Base-by-base conservation (phyloP, 2,888 invertebrate genomes). In the Alcis repandata region DNA sequence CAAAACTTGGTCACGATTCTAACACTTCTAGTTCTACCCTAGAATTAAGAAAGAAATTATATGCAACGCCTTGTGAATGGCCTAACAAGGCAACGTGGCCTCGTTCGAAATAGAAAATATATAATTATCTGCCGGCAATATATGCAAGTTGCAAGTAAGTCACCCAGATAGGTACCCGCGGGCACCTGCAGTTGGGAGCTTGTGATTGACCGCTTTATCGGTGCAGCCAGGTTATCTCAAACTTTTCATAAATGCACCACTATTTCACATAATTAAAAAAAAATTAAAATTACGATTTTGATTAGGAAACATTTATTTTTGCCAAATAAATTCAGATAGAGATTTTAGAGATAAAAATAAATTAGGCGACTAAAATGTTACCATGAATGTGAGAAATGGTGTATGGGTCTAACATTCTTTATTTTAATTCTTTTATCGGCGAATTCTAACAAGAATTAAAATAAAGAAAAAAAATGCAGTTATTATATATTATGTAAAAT, bases 61-160 rank as follows among this genome's bases (percentile, higher is more conserved):
- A 68, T 41, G 64, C 62, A 58, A 56, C 58, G 22, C 33, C 45
- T 57, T 57, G 52, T 45, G 62, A 66, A 67, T 57, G 38, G 54
- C 15, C 56, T 46, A 69, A 71, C 51, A 48, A 63, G 60, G 48
- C 41, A 7, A n/a, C 15, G 4, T 52, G 65, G 63, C 73, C 70
- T 71, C 62, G 70, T 52, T 73, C 69, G 60, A 68, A 61, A 66
- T 60, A 67, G 67, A 74, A 71, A 72, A 71, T 69, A 71, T 62
- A 70, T 73, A 77, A 79, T 79, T 74, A 78, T 64, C 57, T 20
- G 58, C 59, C 51, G 54, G 38, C 59, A 67, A 67, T 70, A 63
- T 69, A 41, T 70, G 65, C 53, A 63, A 72, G 68, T 60, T 76
- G 74, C 68, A 77, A 76, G 73, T 76, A 78, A 78, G 78, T 68